Evolutionary conservation across 2,113 vertebrate species (phyloP).

Genomic region (Argyrosomus japonicus): DNA sequence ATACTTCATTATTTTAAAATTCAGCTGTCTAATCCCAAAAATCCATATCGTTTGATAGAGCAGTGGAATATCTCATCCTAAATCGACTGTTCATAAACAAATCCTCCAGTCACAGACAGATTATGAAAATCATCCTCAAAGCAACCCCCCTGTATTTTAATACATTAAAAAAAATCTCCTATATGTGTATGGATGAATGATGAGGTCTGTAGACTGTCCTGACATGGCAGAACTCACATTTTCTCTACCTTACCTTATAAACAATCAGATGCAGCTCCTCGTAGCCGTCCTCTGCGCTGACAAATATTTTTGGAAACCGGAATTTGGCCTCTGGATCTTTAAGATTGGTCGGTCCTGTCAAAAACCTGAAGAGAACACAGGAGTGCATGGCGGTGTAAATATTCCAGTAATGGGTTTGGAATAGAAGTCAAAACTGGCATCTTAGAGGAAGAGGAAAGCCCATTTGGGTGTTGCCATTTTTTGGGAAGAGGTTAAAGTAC

Average conservation of each 20-base stretch:
- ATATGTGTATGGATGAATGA: conserved; percentile 10
- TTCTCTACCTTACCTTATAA: conserved; percentile 90
- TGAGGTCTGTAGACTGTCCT: not conserved
- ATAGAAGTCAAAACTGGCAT: not conserved
- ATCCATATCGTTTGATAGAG: conserved; percentile 48
- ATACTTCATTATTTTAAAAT: conserved; percentile 66
- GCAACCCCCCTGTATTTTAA: conserved; percentile 21
- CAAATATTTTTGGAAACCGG: conserved; percentile 97
- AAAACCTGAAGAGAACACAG: conserved; percentile 87
- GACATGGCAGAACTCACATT: not conserved
- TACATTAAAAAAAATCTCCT: conserved; percentile 7
- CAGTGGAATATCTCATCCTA: conserved; percentile 37
- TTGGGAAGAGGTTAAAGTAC: not conserved
- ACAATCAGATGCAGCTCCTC: conserved; percentile 98
- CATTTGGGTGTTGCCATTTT: not conserved
- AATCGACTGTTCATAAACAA: conserved; percentile 43
- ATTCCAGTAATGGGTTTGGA: not conserved
- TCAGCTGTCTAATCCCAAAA: conserved; percentile 63
- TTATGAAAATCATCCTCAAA: conserved; percentile 42
- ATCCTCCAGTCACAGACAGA: conserved; percentile 56
- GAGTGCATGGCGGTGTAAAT: not conserved
- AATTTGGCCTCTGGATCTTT: conserved; percentile 97
- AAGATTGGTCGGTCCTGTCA: conserved; percentile 95
- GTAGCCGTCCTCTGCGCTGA: conserved; percentile 89
- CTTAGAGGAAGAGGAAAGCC: not conserved